Evolutionary conservation across 1,140 invertebrate genomes (phyloP).

Genomic region (Pogonomyrmex barbatus): DNA sequence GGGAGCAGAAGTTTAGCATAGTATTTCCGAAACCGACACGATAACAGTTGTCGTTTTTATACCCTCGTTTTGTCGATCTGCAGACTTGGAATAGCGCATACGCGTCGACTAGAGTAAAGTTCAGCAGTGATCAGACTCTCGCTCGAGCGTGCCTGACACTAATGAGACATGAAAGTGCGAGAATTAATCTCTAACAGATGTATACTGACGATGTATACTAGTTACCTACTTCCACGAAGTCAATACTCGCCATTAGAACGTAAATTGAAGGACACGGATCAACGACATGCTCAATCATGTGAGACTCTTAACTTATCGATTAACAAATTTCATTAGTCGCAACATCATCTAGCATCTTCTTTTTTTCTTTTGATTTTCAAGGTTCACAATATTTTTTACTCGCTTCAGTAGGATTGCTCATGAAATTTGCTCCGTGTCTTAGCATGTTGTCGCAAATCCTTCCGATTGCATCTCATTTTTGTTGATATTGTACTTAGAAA

Average conservation of each 20-base stretch:
- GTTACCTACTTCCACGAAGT: slow-evolving; percentile 68
- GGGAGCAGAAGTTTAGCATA: slow-evolving; percentile 89
- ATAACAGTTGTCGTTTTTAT: slow-evolving; percentile 55
- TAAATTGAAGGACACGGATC: slow-evolving; percentile 25
- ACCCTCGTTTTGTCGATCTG: slow-evolving; percentile 30
- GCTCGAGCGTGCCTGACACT: not conserved
- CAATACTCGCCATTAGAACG: slow-evolving; percentile 57
- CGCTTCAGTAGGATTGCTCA: not conserved
- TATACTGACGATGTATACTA: slow-evolving; percentile 63
- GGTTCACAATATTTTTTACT: slow-evolving; percentile 11
- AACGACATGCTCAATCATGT: slow-evolving; percentile 9
- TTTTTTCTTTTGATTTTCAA: not conserved
- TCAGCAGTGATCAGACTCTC: not conserved
- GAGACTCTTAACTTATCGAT: slow-evolving; percentile 28
- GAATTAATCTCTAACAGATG: slow-evolving; percentile 65
- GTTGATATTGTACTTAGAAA: slow-evolving; percentile 39
- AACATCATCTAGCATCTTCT: not conserved
- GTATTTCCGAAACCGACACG: slow-evolving; percentile 47
- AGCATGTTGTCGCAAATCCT: not conserved
- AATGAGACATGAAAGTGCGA: not conserved
- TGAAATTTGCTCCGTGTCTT: not conserved
- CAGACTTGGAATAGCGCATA: slow-evolving; percentile 40
- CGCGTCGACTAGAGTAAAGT: slow-evolving; percentile 26
- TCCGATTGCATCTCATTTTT: slow-evolving; percentile 21
- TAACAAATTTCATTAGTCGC: not conserved